A percentile compares a stretch with the other conserved stretches of the same genome.
Conservation (phyloP, 2,113 vertebrate genomes). For the Thinocorus orbignyianus region DNA sequence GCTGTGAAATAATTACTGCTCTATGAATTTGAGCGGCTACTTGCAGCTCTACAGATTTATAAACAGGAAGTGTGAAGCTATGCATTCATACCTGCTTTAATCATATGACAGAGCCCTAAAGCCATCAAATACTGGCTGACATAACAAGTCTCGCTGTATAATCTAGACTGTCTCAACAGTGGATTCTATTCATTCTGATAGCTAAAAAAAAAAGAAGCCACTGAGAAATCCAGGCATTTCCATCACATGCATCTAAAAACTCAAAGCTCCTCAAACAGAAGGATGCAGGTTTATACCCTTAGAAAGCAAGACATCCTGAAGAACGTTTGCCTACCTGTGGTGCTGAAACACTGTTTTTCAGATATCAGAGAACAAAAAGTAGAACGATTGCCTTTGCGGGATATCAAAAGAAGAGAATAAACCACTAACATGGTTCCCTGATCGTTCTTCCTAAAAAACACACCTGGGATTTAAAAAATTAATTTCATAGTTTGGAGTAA, state of each 20-base stretch:
- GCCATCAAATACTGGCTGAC: conserved; percentile 36
- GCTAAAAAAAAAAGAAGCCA: not conserved
- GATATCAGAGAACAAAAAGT: not conserved
- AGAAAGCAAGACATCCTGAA: not conserved
- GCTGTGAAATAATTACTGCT: conserved; percentile 64
- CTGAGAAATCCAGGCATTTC: not conserved
- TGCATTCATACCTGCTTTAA: conserved; percentile 53
- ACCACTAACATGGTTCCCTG: not conserved
- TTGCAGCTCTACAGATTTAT: conserved; percentile 32
- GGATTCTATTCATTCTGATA: not conserved
- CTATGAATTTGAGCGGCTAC: not conserved
- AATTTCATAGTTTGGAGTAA: not conserved
- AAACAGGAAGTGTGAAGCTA: conserved; percentile 60
- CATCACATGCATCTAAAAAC: not conserved
- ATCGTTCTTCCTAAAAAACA: not conserved
- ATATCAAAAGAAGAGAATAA: not conserved
- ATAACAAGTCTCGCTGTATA: not conserved
- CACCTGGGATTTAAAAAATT: not conserved
- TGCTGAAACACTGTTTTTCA: not conserved
- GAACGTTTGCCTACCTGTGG: not conserved
- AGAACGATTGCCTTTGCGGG: not conserved
- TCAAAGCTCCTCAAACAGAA: not conserved
- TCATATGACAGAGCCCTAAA: conserved; percentile 33
- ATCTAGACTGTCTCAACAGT: not conserved
- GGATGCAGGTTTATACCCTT: not conserved